Conservation (phyloP, 2,797 vertebrate species). For the Acanthopagrus latus region DNA sequence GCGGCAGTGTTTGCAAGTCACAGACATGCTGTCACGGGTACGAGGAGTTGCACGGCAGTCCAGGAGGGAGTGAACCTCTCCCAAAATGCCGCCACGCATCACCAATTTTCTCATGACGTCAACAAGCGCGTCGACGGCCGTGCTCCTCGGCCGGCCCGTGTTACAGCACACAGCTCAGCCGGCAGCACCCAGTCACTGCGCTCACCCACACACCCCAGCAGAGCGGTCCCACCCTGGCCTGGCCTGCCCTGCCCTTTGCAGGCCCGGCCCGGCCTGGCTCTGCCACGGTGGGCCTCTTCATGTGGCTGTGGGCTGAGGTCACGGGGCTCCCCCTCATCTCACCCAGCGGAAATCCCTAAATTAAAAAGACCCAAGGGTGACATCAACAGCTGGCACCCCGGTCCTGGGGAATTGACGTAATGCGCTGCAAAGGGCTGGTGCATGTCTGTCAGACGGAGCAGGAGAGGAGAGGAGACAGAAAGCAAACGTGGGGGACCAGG, state of each 20-base stretch:
- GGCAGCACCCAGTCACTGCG: neutral
- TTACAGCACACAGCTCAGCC: conserved; percentile 31
- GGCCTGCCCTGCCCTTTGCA: conserved; percentile 17
- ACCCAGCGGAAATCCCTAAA: conserved; percentile 83
- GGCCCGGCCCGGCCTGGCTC: conserved; percentile 33
- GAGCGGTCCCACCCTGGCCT: conserved; percentile 42
- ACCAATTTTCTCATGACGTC: conserved; percentile 29
- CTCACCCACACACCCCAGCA: conserved; percentile 47
- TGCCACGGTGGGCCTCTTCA: conserved; percentile 68
- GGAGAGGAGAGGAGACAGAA: conserved; percentile 22
- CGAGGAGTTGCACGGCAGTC: conserved; percentile 44
- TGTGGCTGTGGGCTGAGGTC: conserved; percentile 78
- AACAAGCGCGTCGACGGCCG: neutral
- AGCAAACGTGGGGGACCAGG: neutral
- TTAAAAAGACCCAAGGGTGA: conserved; percentile 85
- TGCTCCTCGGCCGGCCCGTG: conserved; percentile 7
- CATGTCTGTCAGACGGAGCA: conserved; percentile 72
- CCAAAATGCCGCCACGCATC: conserved; percentile 21
- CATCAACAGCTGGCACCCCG: conserved; percentile 82
- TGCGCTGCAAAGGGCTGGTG: conserved; percentile 76
- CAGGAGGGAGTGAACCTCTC: conserved; percentile 28
- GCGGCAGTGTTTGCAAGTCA: conserved; percentile 69
- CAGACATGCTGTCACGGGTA: conserved; percentile 76
- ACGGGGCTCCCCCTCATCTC: conserved; percentile 77
- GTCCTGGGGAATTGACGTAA: conserved; percentile 74